Base-by-base conservation (phyloP, 2,113 vertebrate species). In the Hippolais icterina region DNA sequence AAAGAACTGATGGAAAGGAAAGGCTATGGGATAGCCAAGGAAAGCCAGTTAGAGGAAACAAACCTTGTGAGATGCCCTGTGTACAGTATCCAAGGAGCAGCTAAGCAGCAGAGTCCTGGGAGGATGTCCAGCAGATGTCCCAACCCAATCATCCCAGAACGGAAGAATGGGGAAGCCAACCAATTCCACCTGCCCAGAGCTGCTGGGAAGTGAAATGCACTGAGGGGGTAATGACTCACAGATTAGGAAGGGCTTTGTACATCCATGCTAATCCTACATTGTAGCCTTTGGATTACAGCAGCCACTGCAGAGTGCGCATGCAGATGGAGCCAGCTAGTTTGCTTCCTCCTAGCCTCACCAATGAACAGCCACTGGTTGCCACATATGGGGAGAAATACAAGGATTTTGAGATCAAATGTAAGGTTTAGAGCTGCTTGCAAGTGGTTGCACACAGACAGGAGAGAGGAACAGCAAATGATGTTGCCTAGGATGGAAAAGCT, bases 241-340 rank as follows among this genome's bases (percentile, higher is more conserved):
- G 96, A 95, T 97, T 94, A 97, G 90, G 69, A 92, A 90, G 49
- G 80, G 85, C 85, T 96, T 97, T 97, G 93, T 93, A 94, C 57
- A 84, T 83, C 94, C 44, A 12, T 94, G 60, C 53, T 96, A 97
- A 96, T 96, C 96, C 96, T 86, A 31, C 71, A 35, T 56, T 78
- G 90, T 86, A 88, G 57, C 85, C 80, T 87, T 81, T 69, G 95
- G 95, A 96, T 96, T 97, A 95, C 84, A 57, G 78, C 74, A 87
- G 74, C 61, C 57, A 46, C 42, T 19, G 44, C 0, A 0, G 64
- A 88, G 56, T 1, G 9, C 5, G 2, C 77, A 65, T 12, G 6
- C 56, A 83, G 84, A 49, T 31, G 44, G 39, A 75, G 66, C 49
- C 83, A 82, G 85, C 6, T 19, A 27, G 31, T 66, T 88, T 4